phyloP scores from a whole-genome alignment of 1,140 invertebrate genomes.

The Magallana angulata region DNA sequence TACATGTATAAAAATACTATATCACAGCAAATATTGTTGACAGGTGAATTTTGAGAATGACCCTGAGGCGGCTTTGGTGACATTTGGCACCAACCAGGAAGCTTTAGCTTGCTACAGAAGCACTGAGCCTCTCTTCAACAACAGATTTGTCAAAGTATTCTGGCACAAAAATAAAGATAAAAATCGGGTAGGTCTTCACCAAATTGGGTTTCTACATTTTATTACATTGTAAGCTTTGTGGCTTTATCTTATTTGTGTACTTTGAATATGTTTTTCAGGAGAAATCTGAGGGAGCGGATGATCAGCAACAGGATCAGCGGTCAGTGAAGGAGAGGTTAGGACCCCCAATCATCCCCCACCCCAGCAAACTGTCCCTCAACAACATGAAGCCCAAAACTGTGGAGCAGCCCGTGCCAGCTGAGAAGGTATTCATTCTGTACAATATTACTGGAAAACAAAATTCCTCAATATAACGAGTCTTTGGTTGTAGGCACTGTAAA shows the following conservation, averaged over 20 bases:
- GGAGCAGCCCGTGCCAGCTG: not conserved
- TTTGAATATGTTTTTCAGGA: not conserved
- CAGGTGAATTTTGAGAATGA: constrained; percentile 93
- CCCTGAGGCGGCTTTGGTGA: constrained; percentile 94
- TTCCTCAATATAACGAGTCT: too few relatives aligned
- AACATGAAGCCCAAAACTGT: constrained; percentile 54
- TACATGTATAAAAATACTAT: too few relatives aligned
- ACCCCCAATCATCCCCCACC: constrained; percentile 75
- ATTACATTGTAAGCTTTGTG: not conserved
- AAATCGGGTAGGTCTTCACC: not conserved
- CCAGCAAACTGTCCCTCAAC: constrained; percentile 69
- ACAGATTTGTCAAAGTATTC: constrained; percentile 87
- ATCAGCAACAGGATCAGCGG: not conserved
- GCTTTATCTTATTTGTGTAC: not conserved
- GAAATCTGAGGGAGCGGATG: not conserved
- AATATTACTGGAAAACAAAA: too few relatives aligned
- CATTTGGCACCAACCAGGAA: constrained; percentile 92
- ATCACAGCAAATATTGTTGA: not conserved
- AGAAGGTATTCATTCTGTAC: constrained; percentile 18
- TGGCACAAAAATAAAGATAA: constrained; percentile 81
- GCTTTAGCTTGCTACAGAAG: constrained; percentile 95
- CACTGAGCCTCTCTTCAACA: constrained; percentile 97
- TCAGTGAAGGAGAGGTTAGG: constrained; percentile 30
- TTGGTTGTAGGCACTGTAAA: too few relatives aligned
- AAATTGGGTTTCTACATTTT: not conserved